A percentile compares a stretch with the other conserved stretches of the same genome.
Evolutionary conservation across 2,113 vertebrate genomes (phyloP).

Genomic region (Corythoichthys intestinalis): DNA sequence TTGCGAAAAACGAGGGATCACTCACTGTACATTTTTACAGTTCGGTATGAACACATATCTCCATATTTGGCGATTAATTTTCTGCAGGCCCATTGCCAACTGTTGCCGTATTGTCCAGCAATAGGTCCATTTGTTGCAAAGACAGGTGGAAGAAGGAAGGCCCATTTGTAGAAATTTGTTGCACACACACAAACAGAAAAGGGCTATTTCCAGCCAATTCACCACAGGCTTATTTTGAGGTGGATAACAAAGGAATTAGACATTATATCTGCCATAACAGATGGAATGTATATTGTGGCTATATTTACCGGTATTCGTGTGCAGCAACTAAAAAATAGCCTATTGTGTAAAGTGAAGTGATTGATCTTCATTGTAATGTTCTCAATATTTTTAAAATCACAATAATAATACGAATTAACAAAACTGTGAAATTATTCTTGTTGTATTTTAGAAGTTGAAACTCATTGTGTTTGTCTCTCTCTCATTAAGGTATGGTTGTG

Average conservation of each 20-base stretch:
- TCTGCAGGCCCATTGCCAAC: conserved; percentile 32
- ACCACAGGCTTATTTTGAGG: background rate
- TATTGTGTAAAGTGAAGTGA: too few relatives aligned
- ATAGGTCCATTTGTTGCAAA: conserved; percentile 13
- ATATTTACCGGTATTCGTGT: too few relatives aligned
- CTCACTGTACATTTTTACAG: too few relatives aligned
- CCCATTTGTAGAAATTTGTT: conserved; percentile 29
- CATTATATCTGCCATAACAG: too few relatives aligned
- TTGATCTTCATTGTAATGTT: too few relatives aligned
- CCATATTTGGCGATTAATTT: conserved; percentile 16
- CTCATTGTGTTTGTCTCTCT: background rate
- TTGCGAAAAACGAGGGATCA: too few relatives aligned
- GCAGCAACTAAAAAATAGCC: too few relatives aligned
- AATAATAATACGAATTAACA: too few relatives aligned
- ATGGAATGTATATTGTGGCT: too few relatives aligned
- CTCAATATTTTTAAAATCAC: too few relatives aligned
- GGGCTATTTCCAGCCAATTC: background rate
- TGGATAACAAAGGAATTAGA: background rate
- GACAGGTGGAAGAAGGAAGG: conserved; percentile 10
- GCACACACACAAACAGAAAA: conserved; percentile 14
- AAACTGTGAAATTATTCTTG: too few relatives aligned
- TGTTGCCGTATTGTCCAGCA: conserved; percentile 13
- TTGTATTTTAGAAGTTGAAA: too few relatives aligned
- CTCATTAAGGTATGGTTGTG: conserved; percentile 89
- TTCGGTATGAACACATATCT: conserved; percentile 15